Percentiles rank a stretch among this genome's conserved stretches.
phyloP scores from a whole-genome alignment of 2,888 invertebrate species.

The Acanthacorydalis orientalis region DNA sequence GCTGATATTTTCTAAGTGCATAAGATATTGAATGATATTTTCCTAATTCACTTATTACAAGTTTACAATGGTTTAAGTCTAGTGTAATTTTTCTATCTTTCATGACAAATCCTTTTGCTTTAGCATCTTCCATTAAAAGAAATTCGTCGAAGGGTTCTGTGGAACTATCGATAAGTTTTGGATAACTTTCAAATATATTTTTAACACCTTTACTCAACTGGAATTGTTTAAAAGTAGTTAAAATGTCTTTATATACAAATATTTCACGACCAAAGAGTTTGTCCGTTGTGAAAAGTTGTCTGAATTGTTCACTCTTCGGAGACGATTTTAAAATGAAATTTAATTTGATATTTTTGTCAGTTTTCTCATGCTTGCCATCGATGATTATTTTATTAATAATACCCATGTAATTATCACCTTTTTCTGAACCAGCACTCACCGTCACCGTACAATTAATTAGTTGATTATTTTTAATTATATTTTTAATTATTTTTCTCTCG shows the following conservation, averaged over 20 bases:
- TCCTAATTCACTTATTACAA: slow-evolving; percentile 1
- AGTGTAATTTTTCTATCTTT: not conserved
- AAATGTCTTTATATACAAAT: slow-evolving; percentile 6
- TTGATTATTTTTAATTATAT: slow-evolving; percentile 7
- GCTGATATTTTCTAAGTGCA: not conserved
- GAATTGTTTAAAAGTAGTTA: slow-evolving; percentile 8
- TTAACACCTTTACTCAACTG: slow-evolving; percentile 7
- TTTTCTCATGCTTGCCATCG: slow-evolving; percentile 8
- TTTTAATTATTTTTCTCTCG: slow-evolving; percentile 3
- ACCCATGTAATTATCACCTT: slow-evolving; percentile 17
- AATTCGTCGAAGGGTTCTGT: not conserved
- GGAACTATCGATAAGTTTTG: not conserved
- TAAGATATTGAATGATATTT: not conserved
- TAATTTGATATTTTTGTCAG: slow-evolving; percentile 4
- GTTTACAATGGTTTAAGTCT: slow-evolving; percentile 1
- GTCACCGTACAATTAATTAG: slow-evolving; percentile 7
- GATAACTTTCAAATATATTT: not conserved
- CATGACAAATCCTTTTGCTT: slow-evolving; percentile 1
- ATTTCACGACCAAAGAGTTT: slow-evolving; percentile 1
- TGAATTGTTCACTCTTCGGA: not conserved
- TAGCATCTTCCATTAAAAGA: slow-evolving; percentile 1
- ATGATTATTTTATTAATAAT: slow-evolving; percentile 12
- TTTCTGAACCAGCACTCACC: slow-evolving; percentile 12
- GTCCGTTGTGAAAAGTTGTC: not conserved
- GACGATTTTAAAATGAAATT: slow-evolving; percentile 5